phyloP scores from a whole-genome alignment of 2,113 vertebrate species.

The Crotalus horridus region DNA sequence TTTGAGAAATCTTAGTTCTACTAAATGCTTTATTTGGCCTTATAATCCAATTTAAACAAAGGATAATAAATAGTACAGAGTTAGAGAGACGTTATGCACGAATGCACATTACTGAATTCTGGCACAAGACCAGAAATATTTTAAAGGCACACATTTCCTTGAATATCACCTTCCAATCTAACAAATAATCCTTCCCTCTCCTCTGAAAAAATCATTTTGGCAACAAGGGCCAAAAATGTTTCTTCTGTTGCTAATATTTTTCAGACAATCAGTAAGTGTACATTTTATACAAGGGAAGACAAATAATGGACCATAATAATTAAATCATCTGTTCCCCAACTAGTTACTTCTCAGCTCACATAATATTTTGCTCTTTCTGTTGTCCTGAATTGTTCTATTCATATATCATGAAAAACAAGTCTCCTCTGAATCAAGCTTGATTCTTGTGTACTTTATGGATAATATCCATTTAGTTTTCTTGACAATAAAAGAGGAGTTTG shows the following conservation, averaged over 20 bases:
- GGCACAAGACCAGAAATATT: neutral
- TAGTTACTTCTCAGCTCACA: slow-evolving; percentile 38
- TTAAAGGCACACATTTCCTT: neutral
- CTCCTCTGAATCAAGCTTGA: neutral
- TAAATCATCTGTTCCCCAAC: neutral
- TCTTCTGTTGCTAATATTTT: neutral
- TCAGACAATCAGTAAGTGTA: neutral
- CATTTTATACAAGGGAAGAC: neutral
- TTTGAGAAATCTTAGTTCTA: slow-evolving; percentile 15
- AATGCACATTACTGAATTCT: neutral
- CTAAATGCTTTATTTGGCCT: neutral
- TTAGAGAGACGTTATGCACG: neutral
- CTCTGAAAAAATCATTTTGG: neutral
- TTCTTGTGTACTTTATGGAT: neutral
- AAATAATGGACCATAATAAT: neutral
- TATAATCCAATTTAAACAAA: slow-evolving; percentile 9
- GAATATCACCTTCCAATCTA: neutral
- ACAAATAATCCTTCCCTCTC: neutral
- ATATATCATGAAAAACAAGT: neutral
- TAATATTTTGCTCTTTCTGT: slow-evolving; percentile 42
- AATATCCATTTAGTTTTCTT: neutral
- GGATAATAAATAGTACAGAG: neutral
- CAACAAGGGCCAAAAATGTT: neutral
- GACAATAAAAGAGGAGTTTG: neutral
- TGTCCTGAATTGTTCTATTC: slow-evolving; percentile 21